Percentiles rank a stretch among this genome's conserved stretches.
Evolutionary conservation across 1,140 invertebrate species (phyloP).

Genomic region (Psix sp.): DNA sequence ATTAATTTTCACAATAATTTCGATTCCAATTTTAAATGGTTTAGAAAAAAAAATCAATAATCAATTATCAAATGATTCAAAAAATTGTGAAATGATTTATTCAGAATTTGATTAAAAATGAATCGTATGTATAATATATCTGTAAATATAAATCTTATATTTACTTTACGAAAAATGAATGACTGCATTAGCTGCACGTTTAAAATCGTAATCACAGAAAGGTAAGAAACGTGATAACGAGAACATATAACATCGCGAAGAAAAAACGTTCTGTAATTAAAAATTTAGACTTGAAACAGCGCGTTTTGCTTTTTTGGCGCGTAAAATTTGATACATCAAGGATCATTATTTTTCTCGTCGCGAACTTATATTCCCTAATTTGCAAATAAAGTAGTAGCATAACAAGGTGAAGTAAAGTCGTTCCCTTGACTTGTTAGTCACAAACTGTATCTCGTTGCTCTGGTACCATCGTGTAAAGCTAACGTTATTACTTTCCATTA

Average conservation of each 20-base stretch:
- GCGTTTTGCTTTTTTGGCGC: not conserved
- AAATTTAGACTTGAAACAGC: constrained; percentile 10
- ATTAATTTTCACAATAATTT: too few species aligned
- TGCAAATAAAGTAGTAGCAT: constrained; percentile 39
- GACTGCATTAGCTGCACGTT: too few species aligned
- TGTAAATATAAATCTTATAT: too few species aligned
- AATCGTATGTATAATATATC: too few species aligned
- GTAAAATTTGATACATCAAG: constrained; percentile 24
- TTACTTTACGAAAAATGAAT: too few species aligned
- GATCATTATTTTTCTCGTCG: constrained; percentile 8
- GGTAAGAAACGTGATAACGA: not conserved
- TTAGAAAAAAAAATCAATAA: too few species aligned
- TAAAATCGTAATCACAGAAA: constrained; percentile 12
- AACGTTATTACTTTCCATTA: constrained; percentile 41
- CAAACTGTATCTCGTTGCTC: constrained; percentile 22
- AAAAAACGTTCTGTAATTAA: constrained; percentile 29
- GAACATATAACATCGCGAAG: constrained; percentile 4
- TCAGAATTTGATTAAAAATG: not conserved
- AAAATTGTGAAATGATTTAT: too few species aligned
- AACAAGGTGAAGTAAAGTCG: constrained; percentile 30
- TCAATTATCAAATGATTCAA: too few species aligned
- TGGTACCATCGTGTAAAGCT: constrained; percentile 18
- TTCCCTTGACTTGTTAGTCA: constrained; percentile 24
- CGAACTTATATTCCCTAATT: constrained; percentile 32
- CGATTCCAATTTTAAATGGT: too few species aligned